Evolutionary conservation across 2,888 invertebrate species (phyloP), one percentile per base, ranked within the genome.

Genomic region (Ectemnius continuus): DNA sequence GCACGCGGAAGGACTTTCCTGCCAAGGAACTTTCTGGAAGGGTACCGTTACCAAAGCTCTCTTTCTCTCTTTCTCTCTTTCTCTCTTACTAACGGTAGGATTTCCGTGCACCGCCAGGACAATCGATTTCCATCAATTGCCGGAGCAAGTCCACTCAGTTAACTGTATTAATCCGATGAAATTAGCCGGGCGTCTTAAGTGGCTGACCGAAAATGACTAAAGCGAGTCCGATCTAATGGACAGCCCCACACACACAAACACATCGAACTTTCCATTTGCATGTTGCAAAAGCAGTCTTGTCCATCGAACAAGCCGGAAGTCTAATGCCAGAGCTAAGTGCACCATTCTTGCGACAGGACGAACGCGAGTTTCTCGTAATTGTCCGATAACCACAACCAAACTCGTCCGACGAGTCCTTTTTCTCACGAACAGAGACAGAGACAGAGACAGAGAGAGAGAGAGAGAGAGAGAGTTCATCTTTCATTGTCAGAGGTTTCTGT

Each of bases 71-170:
- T 2, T 20, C 20, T 20, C 20, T 20, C 2, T 20, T 2, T 2
- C 20, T 20, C 1, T 20, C 20, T 20, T 20, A 2, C 28, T 52
- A 28, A 58, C 65, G 60, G 36, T 16, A 14, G 26, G 46, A 26
- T 16, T 76, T 73, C 63, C 58, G 58, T 23, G 66, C 36, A n/a
- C n/a, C n/a, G n/a, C 13, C 48, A 48, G 14, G 66, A 61, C 61
- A 47, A 56, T 71, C 48, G 67, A 72, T 72, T 72, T 72, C 52
- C 48, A 62, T 45, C 5, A n/a, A 59, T 67, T 63, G 61, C 59
- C 45, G 56, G 46, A 67, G 48, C 63, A 59, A 60, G 23, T n/a
- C 23, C 14, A 56, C 2, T 60, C 16, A 45, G 60, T 60, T 28
- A 60, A 45, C 61, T 23, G 61, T 45, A 60, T 60, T 60, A 23